Evolutionary conservation across 2,888 invertebrate species (phyloP).

Genomic region (Dorcus parallelipipedus): DNA sequence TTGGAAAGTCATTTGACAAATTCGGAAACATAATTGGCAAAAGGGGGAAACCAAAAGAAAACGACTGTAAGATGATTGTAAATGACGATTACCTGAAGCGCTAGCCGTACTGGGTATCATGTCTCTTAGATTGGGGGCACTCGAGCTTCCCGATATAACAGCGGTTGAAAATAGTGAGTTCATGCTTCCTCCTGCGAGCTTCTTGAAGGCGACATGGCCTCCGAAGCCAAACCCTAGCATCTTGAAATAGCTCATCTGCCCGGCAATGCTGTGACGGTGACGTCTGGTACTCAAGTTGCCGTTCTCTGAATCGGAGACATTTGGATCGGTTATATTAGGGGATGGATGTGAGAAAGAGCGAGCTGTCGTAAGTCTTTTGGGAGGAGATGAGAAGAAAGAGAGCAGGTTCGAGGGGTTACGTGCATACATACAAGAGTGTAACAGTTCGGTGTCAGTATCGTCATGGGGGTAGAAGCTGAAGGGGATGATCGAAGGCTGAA

Average conservation of each 20-base stretch:
- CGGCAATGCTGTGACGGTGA: slow-evolving; percentile 94
- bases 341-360: slow-evolving; percentile 42
- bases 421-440: slow-evolving; percentile 28
- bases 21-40: no score
- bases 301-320: slow-evolving; percentile 45
- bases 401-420: slow-evolving; percentile 39
- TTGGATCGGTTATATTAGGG: slow-evolving; percentile 37
- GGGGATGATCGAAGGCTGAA: slow-evolving; percentile 31
- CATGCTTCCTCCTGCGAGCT: slow-evolving; percentile 63
- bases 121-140: slow-evolving; percentile 85
- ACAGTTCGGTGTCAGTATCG: slow-evolving; percentile 20
- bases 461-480: slow-evolving; percentile 39
- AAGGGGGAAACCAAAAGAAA: no score
- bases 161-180: slow-evolving; percentile 94
- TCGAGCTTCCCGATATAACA: slow-evolving; percentile 91
- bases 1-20: no score
- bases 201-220: slow-evolving; percentile 55
- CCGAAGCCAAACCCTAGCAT: slow-evolving; percentile 77
- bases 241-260: slow-evolving; percentile 92
- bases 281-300: slow-evolving; percentile 58
- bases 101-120: slow-evolving; percentile 77
- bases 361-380: slow-evolving; percentile 16
- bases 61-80: not conserved
- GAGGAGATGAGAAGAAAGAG: slow-evolving; percentile 40
- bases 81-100: slow-evolving; percentile 64